Conservation (phyloP, 2,113 vertebrate species). For the Mionectes macconnelli region DNA sequence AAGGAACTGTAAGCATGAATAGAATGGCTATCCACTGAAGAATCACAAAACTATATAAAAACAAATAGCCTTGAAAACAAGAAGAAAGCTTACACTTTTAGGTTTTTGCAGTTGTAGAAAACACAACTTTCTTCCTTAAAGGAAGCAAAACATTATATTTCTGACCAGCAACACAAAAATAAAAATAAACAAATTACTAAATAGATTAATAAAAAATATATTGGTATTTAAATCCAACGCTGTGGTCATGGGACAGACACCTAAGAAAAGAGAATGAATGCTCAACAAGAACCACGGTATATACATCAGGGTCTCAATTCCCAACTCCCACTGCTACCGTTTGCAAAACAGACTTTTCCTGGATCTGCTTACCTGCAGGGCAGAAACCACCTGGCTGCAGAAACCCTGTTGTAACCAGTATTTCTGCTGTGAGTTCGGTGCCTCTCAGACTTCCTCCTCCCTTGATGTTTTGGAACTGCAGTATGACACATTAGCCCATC, state of each 20-base stretch:
- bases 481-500: neutral
- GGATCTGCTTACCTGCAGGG: neutral
- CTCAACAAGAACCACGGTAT: neutral
- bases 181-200: neutral
- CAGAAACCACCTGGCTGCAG: neutral
- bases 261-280: neutral
- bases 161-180: neutral
- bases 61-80: accelerated
- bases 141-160: neutral
- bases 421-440: neutral
- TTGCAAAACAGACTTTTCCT: neutral
- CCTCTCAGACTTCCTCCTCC: neutral
- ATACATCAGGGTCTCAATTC: neutral
- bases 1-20: neutral
- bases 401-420: neutral
- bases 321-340: neutral
- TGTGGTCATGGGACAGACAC: accelerated
- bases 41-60: neutral
- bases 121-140: neutral
- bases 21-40: neutral
- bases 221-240: neutral
- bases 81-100: neutral
- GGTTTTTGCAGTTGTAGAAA: neutral
- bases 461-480: accelerated
- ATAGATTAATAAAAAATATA: no score